phyloP scores from a whole-genome alignment of 2,113 vertebrate species.

The Ovis canadensis region DNA sequence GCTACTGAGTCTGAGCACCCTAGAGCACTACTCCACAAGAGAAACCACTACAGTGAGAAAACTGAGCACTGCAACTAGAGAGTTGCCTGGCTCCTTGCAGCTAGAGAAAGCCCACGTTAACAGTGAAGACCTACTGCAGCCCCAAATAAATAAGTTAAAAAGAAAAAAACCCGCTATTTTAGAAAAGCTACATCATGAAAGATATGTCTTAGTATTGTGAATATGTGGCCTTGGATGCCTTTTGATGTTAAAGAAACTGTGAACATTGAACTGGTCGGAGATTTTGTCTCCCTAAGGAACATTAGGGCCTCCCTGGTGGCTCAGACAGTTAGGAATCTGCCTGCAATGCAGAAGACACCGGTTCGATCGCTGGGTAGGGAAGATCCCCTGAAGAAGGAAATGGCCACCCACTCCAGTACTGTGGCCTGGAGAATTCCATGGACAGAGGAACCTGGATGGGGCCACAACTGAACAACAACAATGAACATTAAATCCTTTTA shows the following conservation, averaged over 20 bases:
- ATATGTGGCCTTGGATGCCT: background rate
- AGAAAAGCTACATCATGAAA: background rate
- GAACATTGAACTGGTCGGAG: background rate
- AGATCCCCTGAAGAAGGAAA: background rate
- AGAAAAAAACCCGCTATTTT: background rate
- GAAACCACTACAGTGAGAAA: background rate
- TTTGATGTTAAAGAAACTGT: background rate
- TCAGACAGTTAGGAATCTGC: background rate
- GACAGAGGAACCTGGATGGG: accelerated
- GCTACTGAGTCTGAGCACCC: background rate
- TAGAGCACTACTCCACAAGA: background rate
- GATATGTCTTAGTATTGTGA: background rate
- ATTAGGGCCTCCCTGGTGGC: background rate
- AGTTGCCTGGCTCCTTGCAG: background rate
- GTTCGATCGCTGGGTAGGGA: background rate
- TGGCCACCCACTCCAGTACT: background rate
- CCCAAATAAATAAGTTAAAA: background rate
- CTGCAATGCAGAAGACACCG: background rate
- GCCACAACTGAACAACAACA: background rate
- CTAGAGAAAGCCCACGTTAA: background rate
- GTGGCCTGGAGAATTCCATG: background rate
- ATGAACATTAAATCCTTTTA: background rate
- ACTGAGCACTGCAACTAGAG: background rate
- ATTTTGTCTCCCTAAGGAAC: background rate
- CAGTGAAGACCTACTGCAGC: background rate